phyloP scores from a whole-genome alignment of 2,113 vertebrate species.

The Toxostoma redivivum region DNA sequence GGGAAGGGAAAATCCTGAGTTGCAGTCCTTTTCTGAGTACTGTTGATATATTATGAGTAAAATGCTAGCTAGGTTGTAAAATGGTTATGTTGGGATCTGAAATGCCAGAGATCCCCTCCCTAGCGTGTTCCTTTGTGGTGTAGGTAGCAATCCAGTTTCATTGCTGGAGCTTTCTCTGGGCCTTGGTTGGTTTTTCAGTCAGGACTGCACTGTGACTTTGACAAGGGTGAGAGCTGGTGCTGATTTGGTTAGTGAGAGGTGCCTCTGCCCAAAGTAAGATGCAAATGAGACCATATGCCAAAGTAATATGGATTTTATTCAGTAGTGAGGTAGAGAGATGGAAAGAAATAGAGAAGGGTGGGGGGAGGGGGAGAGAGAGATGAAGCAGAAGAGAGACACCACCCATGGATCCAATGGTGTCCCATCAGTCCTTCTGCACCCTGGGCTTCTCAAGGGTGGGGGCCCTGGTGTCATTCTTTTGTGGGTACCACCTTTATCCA shows the following conservation, averaged over 20 bases:
- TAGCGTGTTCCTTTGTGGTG: accelerated
- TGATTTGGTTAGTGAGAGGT: not conserved
- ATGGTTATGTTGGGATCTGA: not conserved
- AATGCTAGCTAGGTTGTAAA: not conserved
- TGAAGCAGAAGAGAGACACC: not conserved
- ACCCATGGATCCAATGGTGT: accelerated
- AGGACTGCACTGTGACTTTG: accelerated
- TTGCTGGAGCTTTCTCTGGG: not conserved
- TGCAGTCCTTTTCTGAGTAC: not conserved
- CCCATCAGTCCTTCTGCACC: not conserved
- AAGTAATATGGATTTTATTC: not conserved
- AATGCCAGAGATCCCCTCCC: not conserved
- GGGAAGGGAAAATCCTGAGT: not conserved
- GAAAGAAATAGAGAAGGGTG: not conserved
- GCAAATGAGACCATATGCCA: not conserved
- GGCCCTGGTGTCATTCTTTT: accelerated
- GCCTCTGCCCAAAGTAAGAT: not conserved
- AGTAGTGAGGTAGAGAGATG: not conserved
- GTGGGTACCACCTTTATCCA: not conserved
- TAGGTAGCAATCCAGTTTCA: not conserved
- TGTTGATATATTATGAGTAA: not conserved
- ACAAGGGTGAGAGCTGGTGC: accelerated
- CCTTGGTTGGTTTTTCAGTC: not conserved
- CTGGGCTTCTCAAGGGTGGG: not conserved
- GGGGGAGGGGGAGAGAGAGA: accelerated